phyloP scores from a whole-genome alignment of 2,797 vertebrate species.

The Cynodonichthys magdalenae region DNA sequence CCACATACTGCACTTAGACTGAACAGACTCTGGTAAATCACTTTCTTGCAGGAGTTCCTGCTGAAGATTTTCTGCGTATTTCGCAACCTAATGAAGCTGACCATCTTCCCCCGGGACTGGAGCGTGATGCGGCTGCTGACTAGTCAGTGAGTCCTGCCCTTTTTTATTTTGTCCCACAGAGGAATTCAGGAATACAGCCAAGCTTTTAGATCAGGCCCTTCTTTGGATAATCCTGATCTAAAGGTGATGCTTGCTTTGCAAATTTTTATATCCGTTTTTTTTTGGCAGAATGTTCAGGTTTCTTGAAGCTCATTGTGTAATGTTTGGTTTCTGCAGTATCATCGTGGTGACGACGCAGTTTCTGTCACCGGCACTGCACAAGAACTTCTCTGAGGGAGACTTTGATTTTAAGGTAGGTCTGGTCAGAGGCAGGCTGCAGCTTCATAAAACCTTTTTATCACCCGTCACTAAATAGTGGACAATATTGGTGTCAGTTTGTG shows the following conservation, averaged over 20 bases:
- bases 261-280: conserved; percentile 37
- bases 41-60: conserved; percentile 89
- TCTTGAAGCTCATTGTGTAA: conserved; percentile 48
- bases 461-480: too few species aligned
- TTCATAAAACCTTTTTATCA: neutral
- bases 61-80: conserved; percentile 99
- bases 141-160: conserved; percentile 89
- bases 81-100: conserved; percentile 98
- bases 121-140: conserved; percentile 98
- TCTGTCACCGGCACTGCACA: conserved; percentile 95
- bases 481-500: too few species aligned
- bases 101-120: conserved; percentile 98
- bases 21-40: conserved; percentile 19
- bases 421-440: neutral
- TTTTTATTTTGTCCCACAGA: conserved; percentile 32
- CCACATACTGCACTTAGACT: conserved; percentile 14
- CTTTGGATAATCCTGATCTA: conserved; percentile 48
- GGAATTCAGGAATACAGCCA: conserved; percentile 51
- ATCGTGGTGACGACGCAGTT: conserved; percentile 98
- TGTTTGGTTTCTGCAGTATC: conserved; percentile 85
- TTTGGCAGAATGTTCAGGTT: conserved; percentile 58
- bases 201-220: conserved; percentile 56
- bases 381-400: conserved; percentile 97
- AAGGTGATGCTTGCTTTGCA: conserved; percentile 63
- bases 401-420: conserved; percentile 96